Evolutionary conservation across 2,888 invertebrate species (phyloP), one percentile per base, ranked within the genome.

Genomic region (Dimorphilus gyrociliatus): DNA sequence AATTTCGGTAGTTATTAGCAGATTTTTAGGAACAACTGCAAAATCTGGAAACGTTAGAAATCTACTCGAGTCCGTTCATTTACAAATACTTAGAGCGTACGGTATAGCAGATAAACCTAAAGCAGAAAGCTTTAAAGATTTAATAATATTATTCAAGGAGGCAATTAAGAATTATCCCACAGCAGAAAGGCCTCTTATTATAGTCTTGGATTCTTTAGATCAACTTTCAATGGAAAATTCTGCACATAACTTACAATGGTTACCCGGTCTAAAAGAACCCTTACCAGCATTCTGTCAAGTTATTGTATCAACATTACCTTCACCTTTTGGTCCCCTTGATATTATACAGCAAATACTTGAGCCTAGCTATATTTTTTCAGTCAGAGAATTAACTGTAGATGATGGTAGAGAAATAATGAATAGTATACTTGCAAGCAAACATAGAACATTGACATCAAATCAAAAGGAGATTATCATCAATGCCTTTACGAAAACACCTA

Each of bases 1-100:
- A 2, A 15, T 28, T 18, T 17, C 30, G 4, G 30, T 36, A 6
- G 7, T 30, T 2, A 27, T 38, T 4, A 8, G 28, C 2, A 27
- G 38, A 8, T 38, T 38, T 16, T 16, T 38, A 12, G 38, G 38
- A 6, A 38, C 38, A 2, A 38, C 34, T 4, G 19, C 24, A 10
- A 17, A 16, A 5, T 36, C 38, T 24, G 33, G 35, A 5, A 33
- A 35, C 14, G 33, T 31, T 2, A 21, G 35, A 6, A 28, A 32
- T 4, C 19, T 33, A 7, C 33, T 38, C n/a, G 14, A 18, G n/a
- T 33, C 26, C 19, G 14, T 36, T 8, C 33, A 33, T 16, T 8
- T 19, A 7, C 38, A 38, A 23, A 16, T 38, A 10, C 14, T 25
- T 12, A 16, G 36, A 16, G 38, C 32, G 16, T 38, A 36, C 21